phyloP scores from a whole-genome alignment of 2,797 vertebrate genomes.

The Morelia viridis region DNA sequence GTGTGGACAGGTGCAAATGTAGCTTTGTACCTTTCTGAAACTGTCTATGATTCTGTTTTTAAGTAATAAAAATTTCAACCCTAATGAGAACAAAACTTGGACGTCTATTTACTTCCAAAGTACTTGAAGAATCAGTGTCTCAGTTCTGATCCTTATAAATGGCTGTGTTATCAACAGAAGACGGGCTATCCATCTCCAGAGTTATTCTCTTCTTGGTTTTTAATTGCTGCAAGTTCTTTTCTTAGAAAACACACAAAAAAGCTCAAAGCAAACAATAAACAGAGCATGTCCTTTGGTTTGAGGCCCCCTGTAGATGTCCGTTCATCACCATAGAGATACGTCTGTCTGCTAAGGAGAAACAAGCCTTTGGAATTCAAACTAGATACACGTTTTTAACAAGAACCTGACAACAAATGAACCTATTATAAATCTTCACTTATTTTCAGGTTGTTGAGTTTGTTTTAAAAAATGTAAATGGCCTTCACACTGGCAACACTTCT shows the following conservation, averaged over 20 bases:
- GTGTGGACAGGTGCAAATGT: background rate
- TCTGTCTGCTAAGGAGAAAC: slow-evolving; percentile 63
- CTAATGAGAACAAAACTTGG: slow-evolving; percentile 17
- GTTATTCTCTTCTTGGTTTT: slow-evolving; percentile 57
- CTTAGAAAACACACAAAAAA: slow-evolving; percentile 51
- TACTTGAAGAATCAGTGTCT: background rate
- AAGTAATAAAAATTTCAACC: slow-evolving; percentile 51
- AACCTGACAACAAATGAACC: slow-evolving; percentile 59
- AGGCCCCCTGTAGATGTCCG: slow-evolving; percentile 64
- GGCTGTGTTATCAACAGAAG: slow-evolving; percentile 35
- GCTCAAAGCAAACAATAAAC: slow-evolving; percentile 58
- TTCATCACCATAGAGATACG: slow-evolving; percentile 68
- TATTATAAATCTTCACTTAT: slow-evolving; percentile 71
- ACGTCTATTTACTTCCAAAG: slow-evolving; percentile 29
- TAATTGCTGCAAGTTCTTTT: slow-evolving; percentile 48
- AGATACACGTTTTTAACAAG: slow-evolving; percentile 57
- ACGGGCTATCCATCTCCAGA: slow-evolving; percentile 29
- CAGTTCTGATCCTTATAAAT: slow-evolving; percentile 28
- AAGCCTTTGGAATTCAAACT: slow-evolving; percentile 67
- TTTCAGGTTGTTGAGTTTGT: slow-evolving; percentile 69
- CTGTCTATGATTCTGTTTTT: background rate
- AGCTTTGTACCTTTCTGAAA: background rate
- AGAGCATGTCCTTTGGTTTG: slow-evolving; percentile 62
- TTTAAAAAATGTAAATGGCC: slow-evolving; percentile 71
- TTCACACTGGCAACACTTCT: slow-evolving; percentile 54